Base-by-base conservation (phyloP, 2,888 invertebrate species). In the Aspidiotus destructor region DNA sequence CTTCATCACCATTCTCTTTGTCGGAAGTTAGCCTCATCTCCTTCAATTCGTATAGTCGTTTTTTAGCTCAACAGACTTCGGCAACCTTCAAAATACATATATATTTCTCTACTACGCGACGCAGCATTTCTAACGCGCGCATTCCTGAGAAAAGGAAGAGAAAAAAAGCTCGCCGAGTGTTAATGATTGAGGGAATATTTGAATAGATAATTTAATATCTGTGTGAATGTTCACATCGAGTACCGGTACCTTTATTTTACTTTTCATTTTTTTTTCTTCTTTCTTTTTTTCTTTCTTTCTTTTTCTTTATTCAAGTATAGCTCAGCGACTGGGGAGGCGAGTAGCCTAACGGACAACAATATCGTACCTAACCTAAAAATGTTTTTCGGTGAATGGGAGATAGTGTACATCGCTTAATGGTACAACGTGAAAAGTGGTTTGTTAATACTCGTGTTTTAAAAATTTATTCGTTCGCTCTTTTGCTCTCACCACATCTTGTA, bases 151-250 rank as follows among this genome's bases (percentile, higher is more conserved):
- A 28, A 28, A 28, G 28, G 28, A 28, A 28, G 28, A 28, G 28
- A 28, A 28, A 28, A 28, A 28, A 28, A 28, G 28, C 28, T 28
- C 28, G 28, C 52, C 40, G 52, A 28, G 62, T 62, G 62, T 62
- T 62, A 62, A 62, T 62, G 53, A 62, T 62, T 53, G 53, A 62
- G 53, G 48, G 62, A 62, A 62, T 62, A 62, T 62, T 62, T 62
- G 62, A 62, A 62, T 62, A 62, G 62, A 62, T 62, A 62, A 62
- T 62, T 62, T 62, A 62, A 62, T 62, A 62, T 62, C 62, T 62
- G 62, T 62, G 62, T 62, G 62, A 62, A 62, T 62, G 52, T 62
- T 62, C 62, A 28, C 62, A 48, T 48, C 2, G 48, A 48, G 48
- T 48, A 48, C 48, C 48, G 2, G 1, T 13, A 13, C 3, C 6